Base-by-base conservation (phyloP, 2,888 invertebrate species). In the Mellilla xanthometata region DNA sequence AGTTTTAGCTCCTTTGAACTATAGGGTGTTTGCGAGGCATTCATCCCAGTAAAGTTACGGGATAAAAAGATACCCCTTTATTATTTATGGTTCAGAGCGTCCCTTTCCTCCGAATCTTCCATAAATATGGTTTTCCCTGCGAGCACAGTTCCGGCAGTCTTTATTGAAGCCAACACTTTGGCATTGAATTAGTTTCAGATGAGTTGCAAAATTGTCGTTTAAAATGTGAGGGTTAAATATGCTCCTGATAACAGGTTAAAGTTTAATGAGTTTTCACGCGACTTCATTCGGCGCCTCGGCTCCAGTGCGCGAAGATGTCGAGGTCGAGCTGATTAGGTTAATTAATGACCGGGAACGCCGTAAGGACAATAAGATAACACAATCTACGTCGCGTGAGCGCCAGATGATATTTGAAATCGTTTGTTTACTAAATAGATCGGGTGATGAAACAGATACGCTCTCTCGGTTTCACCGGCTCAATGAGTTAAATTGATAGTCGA, bases 221-320 rank as follows among this genome's bases (percentile, higher is more conserved):
- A 46, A 48, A 58, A 58, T 47, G 44, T 53, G 57, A 23, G 23
- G 33, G 23, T 44, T 38, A 28, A 45, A 39, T 50, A 32, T 64
- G 54, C 35, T 31, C 31, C 22, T 32, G 27, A 36, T 36, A 61
- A 46, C 54, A 68, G 76, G 74, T 78, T 76, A 76, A 68, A 78
- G 77, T 76, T 81, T 79, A 84, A 84, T 77, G 76, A 71, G 71
- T 75, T 78, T 78, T 74, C 70, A 71, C 67, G 74, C 70, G 68
- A 74, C 65, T 75, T 34, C 59, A 65, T 75, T 68, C 62, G 65
- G 67, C 61, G 57, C 59, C 61, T 54, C 59, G 68, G 69, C 69
- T 68, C 68, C 56, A 56, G 28, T 29, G 45, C 45, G 62, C 49
- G 60, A 50, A 40, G 36, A 60, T 73, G 72, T 72, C 76, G 78